phyloP scores from a whole-genome alignment of 2,113 vertebrate genomes.

The Pterocles burchelli region DNA sequence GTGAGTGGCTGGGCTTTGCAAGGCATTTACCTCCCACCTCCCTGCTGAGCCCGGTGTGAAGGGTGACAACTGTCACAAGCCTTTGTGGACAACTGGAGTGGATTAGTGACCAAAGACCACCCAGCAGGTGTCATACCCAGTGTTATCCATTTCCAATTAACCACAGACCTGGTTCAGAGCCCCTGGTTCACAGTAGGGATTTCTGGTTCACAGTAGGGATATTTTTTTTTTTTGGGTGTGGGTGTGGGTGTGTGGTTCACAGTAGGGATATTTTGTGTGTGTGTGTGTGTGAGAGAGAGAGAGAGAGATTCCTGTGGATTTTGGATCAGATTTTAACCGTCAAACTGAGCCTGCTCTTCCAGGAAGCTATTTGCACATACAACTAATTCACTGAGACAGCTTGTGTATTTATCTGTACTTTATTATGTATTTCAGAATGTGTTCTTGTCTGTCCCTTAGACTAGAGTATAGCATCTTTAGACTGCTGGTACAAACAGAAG shows the following conservation, averaged over 20 bases:
- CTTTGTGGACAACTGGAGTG: slow-evolving; percentile 35
- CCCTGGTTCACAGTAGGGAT: neutral
- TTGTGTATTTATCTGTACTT: slow-evolving; percentile 44
- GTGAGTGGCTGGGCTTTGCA: neutral
- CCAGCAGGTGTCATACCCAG: neutral
- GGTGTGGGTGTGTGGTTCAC: too few relatives aligned
- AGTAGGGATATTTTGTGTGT: too few relatives aligned
- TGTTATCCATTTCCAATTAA: slow-evolving; percentile 13
- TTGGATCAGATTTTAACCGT: neutral
- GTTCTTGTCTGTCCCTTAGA: slow-evolving; percentile 17
- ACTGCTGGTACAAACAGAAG: neutral
- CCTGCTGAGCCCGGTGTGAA: neutral
- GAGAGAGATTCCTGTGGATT: slow-evolving; percentile 5
- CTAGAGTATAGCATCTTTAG: neutral
- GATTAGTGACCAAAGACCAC: slow-evolving; percentile 25
- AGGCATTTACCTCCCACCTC: neutral
- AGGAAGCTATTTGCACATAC: slow-evolving; percentile 28
- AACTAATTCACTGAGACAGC: slow-evolving; percentile 30
- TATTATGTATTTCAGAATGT: slow-evolving; percentile 3
- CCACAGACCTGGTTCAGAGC: neutral
- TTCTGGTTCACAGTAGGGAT: too few relatives aligned
- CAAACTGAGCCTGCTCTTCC: slow-evolving; percentile 8
- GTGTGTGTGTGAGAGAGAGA: too few relatives aligned
- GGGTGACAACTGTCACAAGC: neutral
- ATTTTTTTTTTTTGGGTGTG: too few relatives aligned